Base-by-base conservation (phyloP, 2,113 vertebrate genomes). In the Stercorarius parasiticus region DNA sequence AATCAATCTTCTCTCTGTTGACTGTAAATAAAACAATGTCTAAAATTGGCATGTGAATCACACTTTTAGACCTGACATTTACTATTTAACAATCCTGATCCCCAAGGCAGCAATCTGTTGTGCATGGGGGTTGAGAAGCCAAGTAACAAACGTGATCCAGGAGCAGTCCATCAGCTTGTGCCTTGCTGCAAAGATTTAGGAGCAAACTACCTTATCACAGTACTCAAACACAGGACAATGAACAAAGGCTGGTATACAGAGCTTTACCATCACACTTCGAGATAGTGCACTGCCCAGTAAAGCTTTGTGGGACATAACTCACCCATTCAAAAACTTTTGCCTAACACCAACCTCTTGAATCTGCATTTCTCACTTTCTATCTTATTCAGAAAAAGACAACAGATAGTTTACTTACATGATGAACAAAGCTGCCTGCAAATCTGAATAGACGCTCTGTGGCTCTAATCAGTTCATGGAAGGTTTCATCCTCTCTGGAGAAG, bases 381-480 rank as follows among this genome's bases (percentile, higher is more conserved):
- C 38, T 62, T 61, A 55, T 17, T 69, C n/a, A 66, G 56, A 62
- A 88, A 70, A 82, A 52, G 25, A 10, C 17, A 61, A 34, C 32
- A 77, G 11, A 25, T 56, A 1, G 2, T 67, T 90, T 62, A 87
- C 97, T 96, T 79, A 97, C 97, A 11, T 36, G 34, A 53, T 97
- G 80, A 69, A 80, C 38, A 82, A 95, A 76, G 66, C 95, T 86
- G 49, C 95, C 92, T 38, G 8, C 82, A 29, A 94, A 84, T 55
- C 78, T 96, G 88, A 96, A 95, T 6, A 93, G 1, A 15, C 2
- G 1, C 42, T 93, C 69, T 36, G 95, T 94, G 81, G 93, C 88
- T 94, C 65, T 87, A 36, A 95, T 96, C 85, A 98, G n/a, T 14
- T 98, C 95, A 25, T 66, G 95, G 76, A 98, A 98, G 30, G 49